Evolutionary conservation across 53 echinoderm and acorn worm species (phyloP).

Genomic region (Echinarachnius parma): DNA sequence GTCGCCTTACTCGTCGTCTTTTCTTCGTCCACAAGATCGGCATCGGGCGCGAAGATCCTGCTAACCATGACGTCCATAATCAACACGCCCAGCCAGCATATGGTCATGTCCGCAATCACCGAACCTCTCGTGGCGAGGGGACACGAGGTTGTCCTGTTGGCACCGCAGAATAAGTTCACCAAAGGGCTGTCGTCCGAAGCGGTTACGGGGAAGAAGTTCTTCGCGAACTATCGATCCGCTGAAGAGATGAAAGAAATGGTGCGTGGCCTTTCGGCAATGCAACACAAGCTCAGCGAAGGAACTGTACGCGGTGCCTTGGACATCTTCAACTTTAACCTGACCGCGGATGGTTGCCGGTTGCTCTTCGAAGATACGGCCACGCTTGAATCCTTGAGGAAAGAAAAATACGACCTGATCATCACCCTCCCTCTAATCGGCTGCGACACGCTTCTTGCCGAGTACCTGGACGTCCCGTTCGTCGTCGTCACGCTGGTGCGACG

Average conservation of each 20-base stretch:
- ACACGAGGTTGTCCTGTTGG: slow-evolving; percentile 45
- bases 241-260: slow-evolving; percentile 19
- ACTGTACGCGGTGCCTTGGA: too few species aligned
- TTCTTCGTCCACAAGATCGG: too few species aligned
- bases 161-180: slow-evolving; percentile 33
- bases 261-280: not conserved
- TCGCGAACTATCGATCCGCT: slow-evolving; percentile 1
- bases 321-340: not conserved
- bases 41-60: slow-evolving; percentile 39
- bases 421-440: slow-evolving; percentile 22
- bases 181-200: slow-evolving; percentile 37
- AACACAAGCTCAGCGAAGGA: too few species aligned
- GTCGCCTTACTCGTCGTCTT: too few species aligned
- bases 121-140: slow-evolving; percentile 39
- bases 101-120: slow-evolving; percentile 33
- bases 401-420: slow-evolving; percentile 9
- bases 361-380: slow-evolving; percentile 13
- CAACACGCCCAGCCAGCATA: slow-evolving; percentile 39
- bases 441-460: slow-evolving; percentile 17
- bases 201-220: slow-evolving; percentile 15
- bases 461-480: slow-evolving; percentile 13
- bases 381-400: slow-evolving; percentile 9
- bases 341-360: slow-evolving; percentile 3
- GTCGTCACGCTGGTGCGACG: slow-evolving; percentile 7
- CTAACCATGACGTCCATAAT: not conserved